These are phyloP conservation scores for Ardeotis arabs DNA, from an alignment of 2,113 vertebrate genomes.

Conservation along the genomic window DNA sequence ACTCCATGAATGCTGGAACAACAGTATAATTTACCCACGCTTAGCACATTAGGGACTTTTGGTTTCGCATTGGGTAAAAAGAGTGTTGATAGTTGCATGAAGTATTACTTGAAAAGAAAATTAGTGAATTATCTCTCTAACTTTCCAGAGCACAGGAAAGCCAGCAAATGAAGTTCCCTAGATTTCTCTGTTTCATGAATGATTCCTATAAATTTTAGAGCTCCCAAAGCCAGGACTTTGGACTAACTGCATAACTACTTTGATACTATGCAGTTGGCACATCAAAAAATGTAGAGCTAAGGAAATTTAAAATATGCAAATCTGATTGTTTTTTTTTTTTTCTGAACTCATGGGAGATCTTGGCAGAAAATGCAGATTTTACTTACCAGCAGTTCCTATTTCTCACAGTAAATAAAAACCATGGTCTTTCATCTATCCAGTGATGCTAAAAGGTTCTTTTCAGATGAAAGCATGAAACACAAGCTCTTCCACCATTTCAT, in stretches of 20 bases:
- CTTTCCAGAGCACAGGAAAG: neutral
- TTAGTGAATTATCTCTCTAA: neutral
- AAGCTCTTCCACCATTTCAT: neutral
- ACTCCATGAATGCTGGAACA: neutral
- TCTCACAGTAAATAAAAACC: neutral
- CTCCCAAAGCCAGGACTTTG: neutral
- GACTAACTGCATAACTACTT: neutral
- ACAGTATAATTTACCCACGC: neutral
- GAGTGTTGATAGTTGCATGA: neutral
- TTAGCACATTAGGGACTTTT: neutral
- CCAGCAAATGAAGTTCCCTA: neutral
- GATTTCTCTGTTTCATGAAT: neutral
- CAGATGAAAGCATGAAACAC: neutral
- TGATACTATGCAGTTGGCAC: neutral
- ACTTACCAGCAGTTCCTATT: neutral
- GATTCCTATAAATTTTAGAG: neutral
- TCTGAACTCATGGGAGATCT: neutral
- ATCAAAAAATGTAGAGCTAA: neutral
- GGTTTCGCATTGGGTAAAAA: neutral
- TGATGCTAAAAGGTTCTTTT: neutral
- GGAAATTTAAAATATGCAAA: neutral
- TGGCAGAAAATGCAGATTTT: neutral
- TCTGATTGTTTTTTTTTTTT: neutral
- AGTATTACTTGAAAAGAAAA: neutral
- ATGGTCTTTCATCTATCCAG: neutral